Evolutionary conservation across 1,140 invertebrate species (phyloP).

Genomic region (Pseudachorutes palmiensis): DNA sequence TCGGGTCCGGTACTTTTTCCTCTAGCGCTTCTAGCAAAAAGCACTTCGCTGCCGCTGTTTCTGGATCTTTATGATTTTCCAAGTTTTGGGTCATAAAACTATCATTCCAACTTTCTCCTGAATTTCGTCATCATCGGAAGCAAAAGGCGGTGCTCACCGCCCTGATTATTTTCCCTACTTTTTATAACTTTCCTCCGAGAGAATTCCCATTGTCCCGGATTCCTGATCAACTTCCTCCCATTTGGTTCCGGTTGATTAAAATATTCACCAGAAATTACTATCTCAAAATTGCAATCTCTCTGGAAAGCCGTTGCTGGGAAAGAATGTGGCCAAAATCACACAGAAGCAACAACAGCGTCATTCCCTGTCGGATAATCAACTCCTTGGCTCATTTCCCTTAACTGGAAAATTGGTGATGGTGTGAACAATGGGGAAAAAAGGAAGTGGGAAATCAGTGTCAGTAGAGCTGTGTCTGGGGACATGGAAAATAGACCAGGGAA

Average conservation of each 20-base stretch:
- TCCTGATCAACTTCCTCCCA: neutral
- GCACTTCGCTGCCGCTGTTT: neutral
- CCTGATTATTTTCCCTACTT: slow-evolving; percentile 9
- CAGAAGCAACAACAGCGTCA: neutral
- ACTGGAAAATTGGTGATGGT: too few relatives aligned
- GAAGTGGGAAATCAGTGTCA: too few relatives aligned
- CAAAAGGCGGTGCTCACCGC: too few relatives aligned
- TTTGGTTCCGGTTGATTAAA: slow-evolving; percentile 9
- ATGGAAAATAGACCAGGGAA: too few relatives aligned
- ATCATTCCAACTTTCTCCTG: neutral
- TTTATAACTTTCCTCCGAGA: neutral
- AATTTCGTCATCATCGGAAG: too few relatives aligned
- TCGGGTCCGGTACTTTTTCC: neutral
- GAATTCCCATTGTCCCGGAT: too few relatives aligned
- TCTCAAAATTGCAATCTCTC: neutral
- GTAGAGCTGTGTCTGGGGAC: too few relatives aligned
- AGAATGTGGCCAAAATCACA: neutral
- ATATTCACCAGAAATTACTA: neutral
- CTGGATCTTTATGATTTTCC: slow-evolving; percentile 3
- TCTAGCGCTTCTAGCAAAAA: too few relatives aligned
- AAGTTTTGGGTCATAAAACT: neutral
- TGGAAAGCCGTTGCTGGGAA: neutral
- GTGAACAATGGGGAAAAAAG: too few relatives aligned
- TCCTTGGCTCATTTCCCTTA: neutral
- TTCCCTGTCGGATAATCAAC: neutral